Percentiles rank a stretch among this genome's conserved stretches.
phyloP scores from a whole-genome alignment of 2,113 vertebrate species.

The Peromyscus californicus region DNA sequence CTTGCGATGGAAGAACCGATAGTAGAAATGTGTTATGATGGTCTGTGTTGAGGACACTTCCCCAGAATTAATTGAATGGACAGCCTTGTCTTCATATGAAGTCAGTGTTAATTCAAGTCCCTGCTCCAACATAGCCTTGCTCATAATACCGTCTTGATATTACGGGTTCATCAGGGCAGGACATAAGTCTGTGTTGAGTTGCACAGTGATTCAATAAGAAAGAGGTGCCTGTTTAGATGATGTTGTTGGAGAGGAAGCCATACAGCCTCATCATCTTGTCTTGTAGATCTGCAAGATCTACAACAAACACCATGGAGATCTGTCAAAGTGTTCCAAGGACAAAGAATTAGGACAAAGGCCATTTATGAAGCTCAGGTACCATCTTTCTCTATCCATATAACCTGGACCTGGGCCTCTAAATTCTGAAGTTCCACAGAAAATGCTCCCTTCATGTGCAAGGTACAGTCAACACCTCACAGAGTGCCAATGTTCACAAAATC shows the following conservation, averaged over 20 bases:
- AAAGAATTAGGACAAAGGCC: background rate
- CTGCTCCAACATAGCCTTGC: background rate
- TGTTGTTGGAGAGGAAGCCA: background rate
- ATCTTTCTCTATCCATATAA: background rate
- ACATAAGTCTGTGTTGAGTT: background rate
- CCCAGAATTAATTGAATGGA: background rate
- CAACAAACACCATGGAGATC: too few species aligned
- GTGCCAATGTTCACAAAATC: background rate
- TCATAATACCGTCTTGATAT: background rate
- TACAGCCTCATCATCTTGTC: background rate
- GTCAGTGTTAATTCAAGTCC: background rate
- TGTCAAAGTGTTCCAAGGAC: background rate
- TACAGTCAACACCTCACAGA: background rate
- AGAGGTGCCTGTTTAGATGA: background rate
- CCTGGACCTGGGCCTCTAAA: background rate
- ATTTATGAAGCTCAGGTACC: background rate
- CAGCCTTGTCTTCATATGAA: background rate
- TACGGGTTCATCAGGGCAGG: background rate
- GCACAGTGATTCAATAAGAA: background rate
- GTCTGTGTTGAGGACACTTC: background rate
- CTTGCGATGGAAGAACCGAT: background rate
- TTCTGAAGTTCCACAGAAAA: background rate
- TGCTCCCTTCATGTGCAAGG: background rate
- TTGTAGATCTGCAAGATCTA: background rate
- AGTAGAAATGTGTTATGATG: background rate